phyloP scores from a whole-genome alignment of 2,113 vertebrate species.

The Sakesphorus luctuosus region DNA sequence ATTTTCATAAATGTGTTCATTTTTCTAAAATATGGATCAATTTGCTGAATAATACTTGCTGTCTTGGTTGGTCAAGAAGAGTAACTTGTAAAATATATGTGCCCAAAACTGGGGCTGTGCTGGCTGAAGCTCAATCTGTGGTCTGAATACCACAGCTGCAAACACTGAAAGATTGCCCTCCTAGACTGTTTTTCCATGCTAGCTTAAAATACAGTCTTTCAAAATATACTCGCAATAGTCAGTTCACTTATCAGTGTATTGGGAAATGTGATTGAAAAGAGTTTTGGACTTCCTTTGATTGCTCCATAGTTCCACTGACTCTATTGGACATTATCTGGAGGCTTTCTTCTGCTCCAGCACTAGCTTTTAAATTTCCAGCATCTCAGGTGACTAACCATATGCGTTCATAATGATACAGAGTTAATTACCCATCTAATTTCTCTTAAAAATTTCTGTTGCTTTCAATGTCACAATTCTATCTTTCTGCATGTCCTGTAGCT shows the following conservation, averaged over 20 bases:
- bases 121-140: background rate
- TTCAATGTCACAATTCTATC: background rate
- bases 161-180: background rate
- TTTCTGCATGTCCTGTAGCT: background rate
- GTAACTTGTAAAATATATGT: background rate
- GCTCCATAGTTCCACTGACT: background rate
- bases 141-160: background rate
- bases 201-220: background rate
- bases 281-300: constrained; percentile 3
- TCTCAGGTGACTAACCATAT: constrained; percentile 55
- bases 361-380: constrained; percentile 33
- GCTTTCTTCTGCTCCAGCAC: constrained; percentile 3
- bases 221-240: background rate
- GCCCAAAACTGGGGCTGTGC: background rate
- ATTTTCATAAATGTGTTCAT: background rate
- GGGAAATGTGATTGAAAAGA: background rate
- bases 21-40: background rate
- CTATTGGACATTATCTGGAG: constrained; percentile 3
- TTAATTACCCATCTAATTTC: constrained; percentile 55
- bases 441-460: background rate
- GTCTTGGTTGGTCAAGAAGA: background rate
- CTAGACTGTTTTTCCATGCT: background rate
- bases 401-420: constrained; percentile 47
- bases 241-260: background rate
- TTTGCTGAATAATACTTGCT: background rate